Percentiles rank a stretch among this genome's conserved stretches.
phyloP scores from a whole-genome alignment of 53 echinoderm and acorn worm species.

The Henricia sp. region DNA sequence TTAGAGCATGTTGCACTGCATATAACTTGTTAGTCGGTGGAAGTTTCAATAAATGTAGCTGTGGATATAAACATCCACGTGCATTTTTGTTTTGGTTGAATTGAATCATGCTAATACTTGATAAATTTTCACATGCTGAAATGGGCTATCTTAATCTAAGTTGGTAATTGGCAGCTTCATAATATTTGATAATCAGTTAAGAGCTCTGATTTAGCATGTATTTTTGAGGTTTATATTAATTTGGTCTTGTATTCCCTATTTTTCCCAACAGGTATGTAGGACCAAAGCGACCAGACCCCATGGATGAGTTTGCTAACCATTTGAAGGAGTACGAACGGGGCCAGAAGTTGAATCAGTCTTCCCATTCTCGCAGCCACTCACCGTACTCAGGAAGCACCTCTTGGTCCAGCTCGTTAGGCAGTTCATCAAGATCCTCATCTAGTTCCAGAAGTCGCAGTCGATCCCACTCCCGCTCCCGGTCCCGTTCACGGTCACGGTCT shows the following conservation, averaged over 20 bases:
- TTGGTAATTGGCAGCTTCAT: too few species aligned
- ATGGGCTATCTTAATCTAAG: too few species aligned
- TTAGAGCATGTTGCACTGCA: too few species aligned
- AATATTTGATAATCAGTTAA: too few species aligned
- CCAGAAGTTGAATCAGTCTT: constrained; percentile 16
- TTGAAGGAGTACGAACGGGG: constrained; percentile 54
- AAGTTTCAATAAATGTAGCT: too few species aligned
- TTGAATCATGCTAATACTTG: too few species aligned
- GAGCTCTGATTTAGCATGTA: too few species aligned
- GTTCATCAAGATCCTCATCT: constrained; percentile 23
- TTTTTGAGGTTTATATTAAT: background rate
- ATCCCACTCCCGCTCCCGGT: background rate
- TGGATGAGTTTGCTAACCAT: constrained; percentile 62
- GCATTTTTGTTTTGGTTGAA: too few species aligned
- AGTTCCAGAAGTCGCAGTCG: constrained; percentile 5
- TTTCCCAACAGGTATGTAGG: constrained; percentile 18
- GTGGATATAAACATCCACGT: too few species aligned
- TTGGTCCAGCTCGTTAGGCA: constrained; percentile 60
- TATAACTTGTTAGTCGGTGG: too few species aligned
- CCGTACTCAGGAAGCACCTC: constrained; percentile 31
- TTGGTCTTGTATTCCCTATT: background rate
- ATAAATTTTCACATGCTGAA: too few species aligned
- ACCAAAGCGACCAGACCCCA: constrained; percentile 48
- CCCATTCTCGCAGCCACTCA: constrained; percentile 46
- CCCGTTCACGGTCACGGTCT: constrained; percentile 10